Base-by-base conservation (phyloP, 2,888 invertebrate species). In the Drosophila austrosaltans region DNA sequence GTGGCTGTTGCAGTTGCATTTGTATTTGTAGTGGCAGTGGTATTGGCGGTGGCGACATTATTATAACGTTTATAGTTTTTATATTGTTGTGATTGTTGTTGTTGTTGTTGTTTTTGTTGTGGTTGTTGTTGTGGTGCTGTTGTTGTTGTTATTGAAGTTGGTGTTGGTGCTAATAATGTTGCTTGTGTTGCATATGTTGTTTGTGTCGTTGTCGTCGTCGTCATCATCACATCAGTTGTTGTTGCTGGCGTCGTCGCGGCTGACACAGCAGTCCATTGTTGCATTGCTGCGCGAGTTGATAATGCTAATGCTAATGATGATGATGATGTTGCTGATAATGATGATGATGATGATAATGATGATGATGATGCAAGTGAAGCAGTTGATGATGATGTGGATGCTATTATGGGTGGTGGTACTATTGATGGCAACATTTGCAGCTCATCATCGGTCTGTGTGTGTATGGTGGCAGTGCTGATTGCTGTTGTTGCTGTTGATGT, bases 361-460 rank as follows among this genome's bases (percentile, higher is more conserved):
- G 76, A 1, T 64, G 69, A 28, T 59, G 71, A 60, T 20, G 36
- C 7, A 7, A 7, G 5, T 62, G 53, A 32, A 25, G 48, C 10
- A 42, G 54, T 8, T 58, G 40, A 30, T 48, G 58, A 48, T 64
- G 54, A 57, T 56, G 42, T 69, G 28, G 62, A 2, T 28, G 56
- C 32, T 60, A 56, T 54, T 54, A 64, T 62, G 44, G 72, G 69
- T 68, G 72, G 12, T 66, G 64, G 44, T 63, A 30, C 20, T 48
- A 63, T 32, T 57, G 64, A 58, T 72, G 77, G 66, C 74, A 78
- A 61, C 58, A 56, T 20, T 20, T 57, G 57, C 57, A 57, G 39
- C 57, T 57, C 57, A 32, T 92, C 92, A 74, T 92, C 91, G 25
- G 92, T 92, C 84, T 92, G 92, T 53, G 92, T 92, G 79, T 92